Evolutionary conservation across 2,888 invertebrate species (phyloP), one percentile per base, ranked within the genome.

Genomic region (Plebejus argus): DNA sequence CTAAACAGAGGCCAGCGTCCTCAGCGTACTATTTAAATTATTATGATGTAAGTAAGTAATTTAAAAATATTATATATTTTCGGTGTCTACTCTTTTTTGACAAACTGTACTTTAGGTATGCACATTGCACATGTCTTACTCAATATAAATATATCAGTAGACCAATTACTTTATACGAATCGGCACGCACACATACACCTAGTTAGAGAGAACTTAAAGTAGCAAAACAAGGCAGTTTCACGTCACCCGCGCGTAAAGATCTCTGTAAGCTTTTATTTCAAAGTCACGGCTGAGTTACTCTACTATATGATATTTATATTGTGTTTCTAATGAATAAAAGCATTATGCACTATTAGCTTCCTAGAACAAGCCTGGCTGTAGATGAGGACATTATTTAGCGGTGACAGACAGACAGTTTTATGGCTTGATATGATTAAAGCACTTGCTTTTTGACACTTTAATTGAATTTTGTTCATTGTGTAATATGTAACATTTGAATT

Each of bases 391-490:
- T 82, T 82, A 82, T 81, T 81, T 79, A 81, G 78, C 78, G 79
- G 79, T 81, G 79, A 80, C 56, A 77, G 81, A 80, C 78, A 77
- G 75, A 82, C 81, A 81, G 80, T 79, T 83, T 82, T 83, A 83
- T 81, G 78, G 80, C 80, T 77, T 81, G 79, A 80, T 80, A 81
- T 81, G 81, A 81, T 80, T 78, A 78, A 81, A 81, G 77, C 79
- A 15, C 77, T 56, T 12, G 76, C 6, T 78, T 76, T 77, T 66
- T 78, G 80, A 78, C 78, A 75, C 71, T 78, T 78, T 80, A 81
- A 81, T 81, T 81, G 79, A 77, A 78, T 72, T 58, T 66, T 15
- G 56, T 39, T 58, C 39, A 71, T 39, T 71, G 71, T 70, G n/a
- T 3, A 35, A n/a, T 39, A 20, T 7, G 28, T 66, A 15, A 15